Conservation (phyloP, 2,888 invertebrate genomes). For the Arctia plantaginis region DNA sequence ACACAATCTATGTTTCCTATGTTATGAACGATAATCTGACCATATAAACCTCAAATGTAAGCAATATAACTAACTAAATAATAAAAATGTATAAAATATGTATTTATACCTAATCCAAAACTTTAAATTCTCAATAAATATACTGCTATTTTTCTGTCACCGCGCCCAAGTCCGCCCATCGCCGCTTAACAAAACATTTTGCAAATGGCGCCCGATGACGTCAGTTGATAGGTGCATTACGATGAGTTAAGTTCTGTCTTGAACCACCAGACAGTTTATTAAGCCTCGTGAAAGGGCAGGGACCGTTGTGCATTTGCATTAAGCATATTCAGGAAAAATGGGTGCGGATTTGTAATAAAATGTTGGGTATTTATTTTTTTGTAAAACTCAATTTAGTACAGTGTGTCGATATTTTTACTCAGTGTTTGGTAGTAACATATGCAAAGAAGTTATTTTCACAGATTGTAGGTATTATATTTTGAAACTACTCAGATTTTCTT, state of each 20-base stretch:
- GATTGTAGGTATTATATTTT: not conserved
- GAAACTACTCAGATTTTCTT: too few species aligned
- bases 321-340: slow-evolving; percentile 11
- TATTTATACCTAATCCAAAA: not conserved
- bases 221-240: slow-evolving; percentile 75
- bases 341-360: slow-evolving; percentile 4
- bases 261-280: slow-evolving; percentile 57
- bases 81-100: too few species aligned
- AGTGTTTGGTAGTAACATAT: not conserved
- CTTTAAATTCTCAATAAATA: not conserved
- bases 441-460: not conserved
- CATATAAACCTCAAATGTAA: too few species aligned
- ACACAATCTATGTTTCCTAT: too few species aligned
- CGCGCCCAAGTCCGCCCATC: slow-evolving; percentile 31
- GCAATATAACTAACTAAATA: too few species aligned
- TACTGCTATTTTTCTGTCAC: slow-evolving; percentile 12
- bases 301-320: slow-evolving; percentile 23
- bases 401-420: not conserved
- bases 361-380: not conserved
- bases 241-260: slow-evolving; percentile 58
- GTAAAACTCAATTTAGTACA: not conserved
- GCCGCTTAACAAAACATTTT: slow-evolving; percentile 55
- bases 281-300: slow-evolving; percentile 28
- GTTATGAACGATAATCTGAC: too few species aligned
- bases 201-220: slow-evolving; percentile 75